Base-by-base conservation (phyloP, 2,113 vertebrate species). In the Sitta europaea region DNA sequence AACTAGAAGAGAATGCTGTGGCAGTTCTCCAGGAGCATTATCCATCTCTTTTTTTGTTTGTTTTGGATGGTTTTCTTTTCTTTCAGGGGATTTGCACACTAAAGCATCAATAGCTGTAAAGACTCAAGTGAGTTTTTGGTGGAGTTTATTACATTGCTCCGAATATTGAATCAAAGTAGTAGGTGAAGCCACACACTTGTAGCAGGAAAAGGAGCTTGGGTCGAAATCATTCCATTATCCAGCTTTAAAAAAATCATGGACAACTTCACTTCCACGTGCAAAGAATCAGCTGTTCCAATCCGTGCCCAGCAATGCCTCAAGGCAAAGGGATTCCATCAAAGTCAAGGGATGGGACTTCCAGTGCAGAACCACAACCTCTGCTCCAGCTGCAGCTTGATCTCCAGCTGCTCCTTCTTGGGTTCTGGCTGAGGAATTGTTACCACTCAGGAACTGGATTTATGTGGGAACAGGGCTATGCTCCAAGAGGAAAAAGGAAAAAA, bases 281-380 rank as follows among this genome's bases (percentile, higher is more conserved):
- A 35, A 21, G 16, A 13, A 57, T 24, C n/a, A 24, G 15, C 1
- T 0, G 20, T 16, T 66, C 22, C 36, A 25, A 2, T 23, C 45
- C 59, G 7, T 33, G 33, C 33, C 21, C 20, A 51, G 33, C 33
- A 36, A 58, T 21, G 43, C 43, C 11, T 51, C 25, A 33, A 50
- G 71, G 14, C 6, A 27, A 12, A 27, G 7, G 22, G 22, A 25
- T 67, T 66, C 35, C 0, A 0, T 73, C 40, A 23, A 12, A 55
- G 25, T 36, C 83, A 36, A 23, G 38, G 45, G 36, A 8, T 31
- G 51, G 31, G 12, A 13, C 4, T 67, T 50, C 61, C 43, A 25
- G 21, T 14, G 27, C 0, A 0, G 22, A 68, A 68, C 36, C 1
- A 0, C 22, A 36, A 3, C 45, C 14, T 68, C 45, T 68, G 54